Conservation (phyloP, 2,113 vertebrate species). For the Lycaon pictus region DNA sequence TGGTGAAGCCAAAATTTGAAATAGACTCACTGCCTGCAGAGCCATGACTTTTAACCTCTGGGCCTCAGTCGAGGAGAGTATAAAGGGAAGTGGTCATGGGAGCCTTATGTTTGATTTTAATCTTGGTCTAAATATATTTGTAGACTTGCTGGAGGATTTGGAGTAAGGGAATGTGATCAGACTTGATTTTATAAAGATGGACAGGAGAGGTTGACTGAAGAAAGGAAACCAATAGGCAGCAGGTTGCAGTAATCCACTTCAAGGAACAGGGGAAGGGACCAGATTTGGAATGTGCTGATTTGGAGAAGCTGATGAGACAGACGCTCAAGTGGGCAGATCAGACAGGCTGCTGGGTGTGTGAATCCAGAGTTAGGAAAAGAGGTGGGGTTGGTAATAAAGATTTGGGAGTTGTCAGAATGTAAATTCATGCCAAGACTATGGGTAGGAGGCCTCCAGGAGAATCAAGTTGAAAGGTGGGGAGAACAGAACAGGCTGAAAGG, state of each 20-base stretch:
- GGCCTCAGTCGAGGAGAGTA: background rate
- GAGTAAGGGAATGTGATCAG: background rate
- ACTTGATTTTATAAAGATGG: background rate
- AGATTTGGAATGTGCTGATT: rapidly evolving
- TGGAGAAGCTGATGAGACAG: too few species aligned
- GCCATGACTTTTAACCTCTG: background rate
- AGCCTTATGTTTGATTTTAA: background rate
- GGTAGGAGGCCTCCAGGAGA: background rate
- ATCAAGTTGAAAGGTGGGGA: background rate
- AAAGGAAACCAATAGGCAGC: background rate
- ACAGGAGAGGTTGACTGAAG: background rate
- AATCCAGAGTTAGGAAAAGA: background rate
- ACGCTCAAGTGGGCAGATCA: background rate
- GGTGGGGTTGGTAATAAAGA: background rate
- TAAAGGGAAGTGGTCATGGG: background rate
- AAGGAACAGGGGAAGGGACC: too few species aligned
- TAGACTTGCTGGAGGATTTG: background rate
- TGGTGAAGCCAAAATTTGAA: background rate
- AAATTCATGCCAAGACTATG: background rate
- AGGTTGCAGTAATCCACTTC: background rate
- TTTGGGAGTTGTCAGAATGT: background rate
- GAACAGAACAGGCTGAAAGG: too few species aligned
- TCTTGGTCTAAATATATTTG: background rate
- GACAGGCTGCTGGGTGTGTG: too few species aligned
- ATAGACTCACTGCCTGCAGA: background rate